Conservation (phyloP, 2,888 invertebrate species). For the Pseudococcus jackbeardsleyi region DNA sequence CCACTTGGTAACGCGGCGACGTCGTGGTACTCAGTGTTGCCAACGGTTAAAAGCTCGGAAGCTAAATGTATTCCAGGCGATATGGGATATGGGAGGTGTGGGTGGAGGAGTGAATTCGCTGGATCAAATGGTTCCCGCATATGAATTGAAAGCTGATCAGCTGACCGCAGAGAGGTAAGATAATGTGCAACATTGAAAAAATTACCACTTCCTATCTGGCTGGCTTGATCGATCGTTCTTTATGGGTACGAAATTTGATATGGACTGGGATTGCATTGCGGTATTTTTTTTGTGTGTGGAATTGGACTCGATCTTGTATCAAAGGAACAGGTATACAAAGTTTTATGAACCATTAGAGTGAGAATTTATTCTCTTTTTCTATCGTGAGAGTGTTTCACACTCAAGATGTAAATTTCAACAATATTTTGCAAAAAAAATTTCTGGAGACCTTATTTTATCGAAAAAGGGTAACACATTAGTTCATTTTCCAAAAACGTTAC, state of each 20-base stretch:
- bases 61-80: too few relatives aligned
- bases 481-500: too few relatives aligned
- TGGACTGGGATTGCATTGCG: not conserved
- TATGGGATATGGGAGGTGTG: not conserved
- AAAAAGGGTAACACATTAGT: too few relatives aligned
- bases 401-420: too few relatives aligned
- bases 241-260: not conserved
- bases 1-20: not conserved
- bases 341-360: too few relatives aligned
- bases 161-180: not conserved
- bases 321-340: too few relatives aligned
- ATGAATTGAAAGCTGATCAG: not conserved
- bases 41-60: not conserved
- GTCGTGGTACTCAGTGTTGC: conserved; percentile 12
- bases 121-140: not conserved
- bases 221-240: not conserved
- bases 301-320: too few relatives aligned
- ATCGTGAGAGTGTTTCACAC: too few relatives aligned
- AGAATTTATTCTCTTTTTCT: too few relatives aligned
- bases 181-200: conserved; percentile 6
- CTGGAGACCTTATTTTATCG: too few relatives aligned
- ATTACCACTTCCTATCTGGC: not conserved
- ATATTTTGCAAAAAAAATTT: too few relatives aligned
- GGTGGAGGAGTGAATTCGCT: not conserved
- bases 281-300: not conserved